Evolutionary conservation across 2,888 invertebrate species (phyloP), one percentile per base, ranked within the genome.

Genomic region (Sphecodes monilicornis): DNA sequence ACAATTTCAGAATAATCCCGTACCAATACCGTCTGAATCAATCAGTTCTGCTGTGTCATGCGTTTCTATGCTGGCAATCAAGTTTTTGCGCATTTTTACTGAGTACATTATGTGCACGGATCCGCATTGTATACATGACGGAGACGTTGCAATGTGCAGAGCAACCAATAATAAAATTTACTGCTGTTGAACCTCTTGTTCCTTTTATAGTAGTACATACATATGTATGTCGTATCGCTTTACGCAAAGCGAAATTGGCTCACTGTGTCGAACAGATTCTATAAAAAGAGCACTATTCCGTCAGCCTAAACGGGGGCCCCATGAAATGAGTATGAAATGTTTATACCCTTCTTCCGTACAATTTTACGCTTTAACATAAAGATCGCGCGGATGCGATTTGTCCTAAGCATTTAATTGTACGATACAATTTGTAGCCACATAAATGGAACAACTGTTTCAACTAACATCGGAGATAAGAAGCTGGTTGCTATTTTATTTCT

Each of bases 161-260:
- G 10, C 72, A 71, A 85, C 78, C 88, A 82, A 88, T 82, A 88
- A 87, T 88, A 85, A 88, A 88, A 80, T 88, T 78, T 80, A 85
- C 85, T 71, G 74, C 73, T 76, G 36, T 73, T 57, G 78, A 71
- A 78, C 68, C 57, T 70, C 73, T 22, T n/a, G 18, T 64, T 69
- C 46, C 32, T 71, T 71, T 71, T 60, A 22, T 57, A 69, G 36
- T 26, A 54, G 54, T 54, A 54, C n/a, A 11, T 26, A 39, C 11
- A 41, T 43, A 11, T 43, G 13, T 32, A 11, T 50, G n/a, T 57
- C 39, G 18, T 26, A 22, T 50, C 22, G 50, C 36, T 69, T 46
- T 39, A 26, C 50, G 68, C 78, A 57, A 68, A 72, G 32, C 36
- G 68, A 69, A 81, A 77, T 77, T 81, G 72, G 26, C 68, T 72